Base-by-base conservation (phyloP, 2,888 invertebrate genomes). In the Heliothis peltigera region DNA sequence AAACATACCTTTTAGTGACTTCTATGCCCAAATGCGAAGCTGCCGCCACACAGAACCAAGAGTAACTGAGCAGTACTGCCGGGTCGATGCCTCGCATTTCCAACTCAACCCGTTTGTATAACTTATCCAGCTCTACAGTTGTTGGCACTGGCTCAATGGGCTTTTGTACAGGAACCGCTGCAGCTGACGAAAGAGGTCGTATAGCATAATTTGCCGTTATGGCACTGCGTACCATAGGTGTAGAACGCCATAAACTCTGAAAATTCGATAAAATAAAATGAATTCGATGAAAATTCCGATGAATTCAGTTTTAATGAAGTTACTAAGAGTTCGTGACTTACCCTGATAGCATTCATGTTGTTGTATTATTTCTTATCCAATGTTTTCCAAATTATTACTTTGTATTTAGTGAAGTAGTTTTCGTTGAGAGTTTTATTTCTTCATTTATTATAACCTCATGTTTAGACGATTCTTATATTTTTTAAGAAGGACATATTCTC, bases 71-170 rank as follows among this genome's bases (percentile, higher is more conserved):
- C 21, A 99, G 90, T 0, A 99, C 98, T 0, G 97, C 97, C 1
- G 96, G 96, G 89, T 99, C 99, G 84, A 98, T 97, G 17, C 98
- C 98, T 86, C 97, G 96, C 80, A 98, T 95, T 94, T 99, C 99
- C 64, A 99, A 87, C 88, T 98, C 97, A 8, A 99, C 93, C 81
- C 96, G 96, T 90, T 97, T 97, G 85, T 96, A 99, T 43, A 99
- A 94, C 89, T 97, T 98, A 84, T 98, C 98, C 7, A 95, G 86
- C 87, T 96, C 96, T 7, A 90, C 66, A 0, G 79, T n/a, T 35
- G 80, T 44, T 44, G 85, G 78, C 1, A 84, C 76, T 74, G 84
- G 79, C 66, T 89, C 87, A 5, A 86, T 73, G 0, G 86, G 81
- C 61, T 87, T 89, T 17, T 83, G 61, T 61, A 84, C 70, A 1